Conservation (phyloP, 2,797 vertebrate genomes). For the Argentina silus region DNA sequence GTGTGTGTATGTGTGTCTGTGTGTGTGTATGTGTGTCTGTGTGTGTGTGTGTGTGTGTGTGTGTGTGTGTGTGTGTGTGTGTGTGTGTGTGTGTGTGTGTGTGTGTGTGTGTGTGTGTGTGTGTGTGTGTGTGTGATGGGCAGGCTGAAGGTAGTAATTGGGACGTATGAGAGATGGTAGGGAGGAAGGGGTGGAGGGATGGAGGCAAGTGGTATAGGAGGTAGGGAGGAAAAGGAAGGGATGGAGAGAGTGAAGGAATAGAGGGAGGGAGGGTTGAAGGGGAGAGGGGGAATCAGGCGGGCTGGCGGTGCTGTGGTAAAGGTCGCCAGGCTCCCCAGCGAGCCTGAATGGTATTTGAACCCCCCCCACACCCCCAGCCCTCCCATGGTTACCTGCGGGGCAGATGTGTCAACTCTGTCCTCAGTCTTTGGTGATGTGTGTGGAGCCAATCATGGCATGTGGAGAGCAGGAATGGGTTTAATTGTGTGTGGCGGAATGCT, state of each 20-base stretch:
- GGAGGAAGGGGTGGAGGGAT: neutral
- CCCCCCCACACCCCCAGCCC: conserved; percentile 28
- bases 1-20: too few species aligned
- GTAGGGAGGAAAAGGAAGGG: conserved; percentile 39
- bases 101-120: too few species aligned
- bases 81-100: too few species aligned
- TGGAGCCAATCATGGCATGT: conserved; percentile 31
- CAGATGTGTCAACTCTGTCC: conserved; percentile 45
- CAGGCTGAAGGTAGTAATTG: neutral
- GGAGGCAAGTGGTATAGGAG: neutral
- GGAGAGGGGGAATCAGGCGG: neutral
- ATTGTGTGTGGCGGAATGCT: conserved; percentile 61
- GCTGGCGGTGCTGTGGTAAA: conserved; percentile 52
- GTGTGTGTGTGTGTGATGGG: neutral
- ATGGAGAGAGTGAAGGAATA: neutral
- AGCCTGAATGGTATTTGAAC: conserved; percentile 78
- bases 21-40: too few species aligned
- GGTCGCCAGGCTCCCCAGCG: conserved; percentile 71
- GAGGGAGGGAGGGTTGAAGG: conserved; percentile 1
- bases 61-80: neutral
- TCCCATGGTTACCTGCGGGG: conserved; percentile 53
- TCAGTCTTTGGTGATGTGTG: conserved; percentile 26
- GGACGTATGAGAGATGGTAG: too few species aligned
- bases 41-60: neutral
- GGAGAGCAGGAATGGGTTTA: conserved; percentile 49